Evolutionary conservation across 2,888 invertebrate species (phyloP), one percentile per base, ranked within the genome.

Genomic region (Celastrina argiolus): DNA sequence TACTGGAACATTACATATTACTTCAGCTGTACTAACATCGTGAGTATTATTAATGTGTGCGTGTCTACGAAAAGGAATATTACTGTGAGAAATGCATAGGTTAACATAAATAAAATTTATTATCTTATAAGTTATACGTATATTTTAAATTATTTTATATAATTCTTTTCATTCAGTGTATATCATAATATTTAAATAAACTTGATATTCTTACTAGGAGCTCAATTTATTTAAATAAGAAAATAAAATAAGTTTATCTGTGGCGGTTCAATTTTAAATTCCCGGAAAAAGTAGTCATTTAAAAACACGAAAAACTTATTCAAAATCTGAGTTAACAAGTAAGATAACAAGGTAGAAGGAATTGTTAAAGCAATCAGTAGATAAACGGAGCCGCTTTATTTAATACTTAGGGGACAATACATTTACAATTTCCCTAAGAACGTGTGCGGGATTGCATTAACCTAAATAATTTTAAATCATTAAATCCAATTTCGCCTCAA

Each of bases 401-500:
- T 22, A 26, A 51, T 51, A 45, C 45, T 18, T 10, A 18, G 18
- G 45, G 45, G 18, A 22, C 18, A 45, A 45, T 22, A 45, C 18
- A 22, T 45, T 45, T 45, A 51, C 51, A 51, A 51, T 51, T 26
- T 22, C 12, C 22, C 22, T 16, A 31, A 31, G 1, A 22, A 51
- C 12, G 51, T 51, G 14, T 51, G 22, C 18, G 16, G 0, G 12
- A 61, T 61, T 36, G 22, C 39, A 61, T 36, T 61, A 22, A 18
- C 36, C 36, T 61, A 39, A 36, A 36, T 61, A 61, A 14, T 61
- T 39, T 61, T 36, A 22, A 61, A 39, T 51, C 51, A 51, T 51
- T 39, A 61, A 61, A 18, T 61, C 16, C 22, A 14, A 18, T 16
- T 31, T 16, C 16, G 16, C 18, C 34, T 34, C 10, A 61, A 36